Conservation (phyloP, 2,888 invertebrate species). For the Lymantria dispar region DNA sequence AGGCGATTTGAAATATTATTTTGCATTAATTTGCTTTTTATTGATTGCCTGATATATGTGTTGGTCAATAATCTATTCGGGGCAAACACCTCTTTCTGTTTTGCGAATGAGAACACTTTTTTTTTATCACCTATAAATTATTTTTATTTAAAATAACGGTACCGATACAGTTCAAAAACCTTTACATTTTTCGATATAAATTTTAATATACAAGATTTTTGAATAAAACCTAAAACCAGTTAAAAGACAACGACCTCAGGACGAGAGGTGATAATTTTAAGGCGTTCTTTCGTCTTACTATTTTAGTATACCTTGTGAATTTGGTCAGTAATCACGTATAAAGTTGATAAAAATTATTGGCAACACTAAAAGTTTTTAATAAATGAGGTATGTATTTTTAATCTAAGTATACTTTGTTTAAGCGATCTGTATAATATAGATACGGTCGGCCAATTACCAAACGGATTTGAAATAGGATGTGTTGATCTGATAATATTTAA, state of each 20-base stretch:
- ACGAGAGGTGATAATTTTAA: slow-evolving; percentile 7
- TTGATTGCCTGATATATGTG: too few relatives aligned
- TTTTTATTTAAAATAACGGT: slow-evolving; percentile 7
- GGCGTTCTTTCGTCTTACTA: slow-evolving; percentile 3
- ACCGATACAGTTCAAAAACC: slow-evolving; percentile 20
- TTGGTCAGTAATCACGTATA: slow-evolving; percentile 10
- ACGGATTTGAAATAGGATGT: neutral
- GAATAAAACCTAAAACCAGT: slow-evolving; percentile 17
- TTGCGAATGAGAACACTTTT: neutral
- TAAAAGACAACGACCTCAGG: slow-evolving; percentile 16
- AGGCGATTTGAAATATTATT: too few relatives aligned
- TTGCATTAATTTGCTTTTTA: too few relatives aligned
- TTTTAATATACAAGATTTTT: slow-evolving; percentile 11
- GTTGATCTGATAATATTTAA: neutral
- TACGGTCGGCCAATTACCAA: neutral
- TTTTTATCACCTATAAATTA: neutral
- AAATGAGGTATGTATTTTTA: neutral
- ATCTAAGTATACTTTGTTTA: neutral
- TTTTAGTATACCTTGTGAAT: slow-evolving; percentile 15
- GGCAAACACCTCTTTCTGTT: neutral
- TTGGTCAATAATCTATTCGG: neutral
- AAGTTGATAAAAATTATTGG: neutral
- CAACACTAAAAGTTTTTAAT: neutral
- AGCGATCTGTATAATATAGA: neutral
- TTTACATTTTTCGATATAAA: neutral